Evolutionary conservation across 2,797 vertebrate species (phyloP), one percentile per base, ranked within the genome.

Genomic region (Alfaro cultratus): DNA sequence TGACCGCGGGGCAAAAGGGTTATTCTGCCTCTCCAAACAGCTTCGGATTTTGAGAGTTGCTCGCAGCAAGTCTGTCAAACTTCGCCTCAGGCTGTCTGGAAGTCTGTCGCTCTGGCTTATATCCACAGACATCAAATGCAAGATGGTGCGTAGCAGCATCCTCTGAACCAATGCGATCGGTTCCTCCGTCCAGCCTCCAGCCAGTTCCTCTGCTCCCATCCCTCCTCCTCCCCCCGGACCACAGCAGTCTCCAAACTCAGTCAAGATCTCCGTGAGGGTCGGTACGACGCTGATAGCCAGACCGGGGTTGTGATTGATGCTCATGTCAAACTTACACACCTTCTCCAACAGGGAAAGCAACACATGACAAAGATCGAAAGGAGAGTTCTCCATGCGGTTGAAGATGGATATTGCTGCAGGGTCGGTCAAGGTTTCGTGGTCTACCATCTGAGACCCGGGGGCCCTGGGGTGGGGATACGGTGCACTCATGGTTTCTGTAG

Each of bases 341-440:
- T 99, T 99, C 92, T 99, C 97, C 80, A 99, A 89, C 51, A 99
- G 94, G 12, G 98, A 99, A 39, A 99, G 93, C 75, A 99, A 94
- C 79, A 99, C 97, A 47, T 93, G 96, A 89, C 99, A 99, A 80
- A 99, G 96, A 76, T 99, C 97, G 90, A 99, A 99, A 10, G 98
- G 97, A 0, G 99, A 98, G 86, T 98, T 98, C 87, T 97, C 95
- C 91, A 92, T 91, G 78, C 91, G 96, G 90, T 95, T 97, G 83
- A 96, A 95, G 87, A 97, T 91, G 77, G 94, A 95, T 88, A 96
- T 95, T 82, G 95, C 95, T 74, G 96, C 95, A 10, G 96, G 92
- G 36, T 99, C 97, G 26, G 91, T 96, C 83, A 97, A 92, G 46
- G 92, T 87, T 80, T 97, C 96, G 2, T 85, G 73, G 86, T 95